Evolutionary conservation across 2,797 vertebrate genomes (phyloP), one percentile per base, ranked within the genome.

Genomic region (Gobio occitaniae): DNA sequence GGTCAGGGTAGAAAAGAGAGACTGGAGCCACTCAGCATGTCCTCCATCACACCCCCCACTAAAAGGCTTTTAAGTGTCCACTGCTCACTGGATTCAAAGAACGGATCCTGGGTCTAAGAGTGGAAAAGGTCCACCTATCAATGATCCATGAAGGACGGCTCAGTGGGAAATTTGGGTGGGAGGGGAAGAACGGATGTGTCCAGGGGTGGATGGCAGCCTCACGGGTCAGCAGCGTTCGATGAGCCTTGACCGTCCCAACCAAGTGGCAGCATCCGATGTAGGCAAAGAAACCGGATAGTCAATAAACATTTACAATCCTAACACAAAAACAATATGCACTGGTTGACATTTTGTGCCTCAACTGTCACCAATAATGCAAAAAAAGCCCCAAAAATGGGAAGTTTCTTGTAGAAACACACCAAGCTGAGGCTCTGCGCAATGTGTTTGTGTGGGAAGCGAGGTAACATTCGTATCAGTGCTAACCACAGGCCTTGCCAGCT

Each of bases 261-360:
- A 90, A 89, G 89, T 89, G 88, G 88, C 88, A 17, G 87, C 90
- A 89, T 84, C 85, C 48, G 84, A 84, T 75, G 81, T 54, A 82
- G 91, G 91, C 91, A 87, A 88, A 91, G 89, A 93, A 94, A 91
- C 90, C 88, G 83, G 50, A 84, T 87, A 90, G 92, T 93, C 91
- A 92, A 92, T 91, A 94, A 94, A 93, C 91, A 92, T 88, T 91
- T 91, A 91, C 90, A 93, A 91, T 88, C 86, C 89, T 89, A 91
- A 89, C 63, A 82, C 56, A 78, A 59, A 90, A 90, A 83, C 91
- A 89, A 75, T 71, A 89, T 50, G 52, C 85, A 86, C 21, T 85
- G 13, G 84, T 21, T 12, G 61, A 86, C 84, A 82, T 87, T 90
- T 91, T 72, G 86, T 78, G 13, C 38, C 83, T 80, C 91, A 90